phyloP scores from a whole-genome alignment of 2,797 vertebrate genomes.

The Ctenopoma multispine region DNA sequence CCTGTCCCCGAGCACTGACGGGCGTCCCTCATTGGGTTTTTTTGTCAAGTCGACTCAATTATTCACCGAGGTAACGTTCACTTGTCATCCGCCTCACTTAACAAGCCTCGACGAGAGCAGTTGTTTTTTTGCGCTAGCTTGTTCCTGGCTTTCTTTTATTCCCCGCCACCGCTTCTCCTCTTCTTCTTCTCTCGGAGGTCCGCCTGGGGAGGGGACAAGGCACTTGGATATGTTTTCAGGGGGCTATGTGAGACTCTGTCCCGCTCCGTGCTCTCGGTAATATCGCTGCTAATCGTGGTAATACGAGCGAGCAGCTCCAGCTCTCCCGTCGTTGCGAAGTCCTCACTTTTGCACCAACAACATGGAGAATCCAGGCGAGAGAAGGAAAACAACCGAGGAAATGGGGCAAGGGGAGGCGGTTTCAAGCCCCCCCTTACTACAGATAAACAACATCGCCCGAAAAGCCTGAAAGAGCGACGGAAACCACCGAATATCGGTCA shows the following conservation, averaged over 20 bases:
- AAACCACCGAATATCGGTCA: constrained; percentile 11
- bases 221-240: constrained; percentile 63
- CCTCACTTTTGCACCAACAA: constrained; percentile 85
- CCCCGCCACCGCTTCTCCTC: constrained; percentile 45
- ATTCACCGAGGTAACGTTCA: constrained; percentile 50
- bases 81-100: constrained; percentile 63
- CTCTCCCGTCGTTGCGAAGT: constrained; percentile 69
- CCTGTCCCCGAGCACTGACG: constrained; percentile 76
- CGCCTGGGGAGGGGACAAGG: constrained; percentile 71
- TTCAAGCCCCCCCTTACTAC: constrained; percentile 90
- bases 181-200: constrained; percentile 57
- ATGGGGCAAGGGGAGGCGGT: constrained; percentile 85
- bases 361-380: constrained; percentile 89
- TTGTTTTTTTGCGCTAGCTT: constrained; percentile 19
- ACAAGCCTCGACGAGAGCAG: constrained; percentile 45
- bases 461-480: constrained; percentile 12
- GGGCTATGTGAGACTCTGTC: constrained; percentile 50
- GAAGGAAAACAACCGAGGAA: constrained; percentile 89
- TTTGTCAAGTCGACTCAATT: constrained; percentile 52
- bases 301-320: constrained; percentile 63
- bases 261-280: constrained; percentile 50
- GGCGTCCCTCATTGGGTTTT: constrained; percentile 79
- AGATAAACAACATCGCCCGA: constrained; percentile 85
- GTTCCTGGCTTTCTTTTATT: constrained; percentile 61
- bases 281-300: constrained; percentile 38